These are phyloP conservation scores for Andrena haemorrhoa DNA, from an alignment of 2,888 invertebrate species.

Conservation along the genomic window DNA sequence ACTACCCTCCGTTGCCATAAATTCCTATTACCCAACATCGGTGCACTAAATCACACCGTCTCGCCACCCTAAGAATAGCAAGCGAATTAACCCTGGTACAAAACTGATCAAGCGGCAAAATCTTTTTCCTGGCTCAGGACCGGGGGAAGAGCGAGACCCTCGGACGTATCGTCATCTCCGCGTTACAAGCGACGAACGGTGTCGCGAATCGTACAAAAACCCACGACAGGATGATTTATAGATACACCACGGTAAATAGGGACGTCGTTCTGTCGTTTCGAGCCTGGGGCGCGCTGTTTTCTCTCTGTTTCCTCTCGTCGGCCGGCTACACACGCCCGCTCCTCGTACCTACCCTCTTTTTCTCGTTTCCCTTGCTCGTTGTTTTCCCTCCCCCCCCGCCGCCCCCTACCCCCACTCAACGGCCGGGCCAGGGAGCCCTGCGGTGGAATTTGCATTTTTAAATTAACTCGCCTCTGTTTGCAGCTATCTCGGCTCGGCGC, in stretches of 20 bases:
- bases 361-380: slow-evolving; percentile 37
- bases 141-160: background rate
- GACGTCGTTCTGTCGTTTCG: background rate
- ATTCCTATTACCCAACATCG: background rate
- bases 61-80: background rate
- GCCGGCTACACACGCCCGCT: slow-evolving; percentile 5
- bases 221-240: slow-evolving; percentile 65
- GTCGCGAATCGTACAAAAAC: slow-evolving; percentile 63
- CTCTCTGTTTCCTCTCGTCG: slow-evolving; percentile 44
- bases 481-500: slow-evolving; percentile 79
- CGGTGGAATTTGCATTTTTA: slow-evolving; percentile 84
- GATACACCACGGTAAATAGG: slow-evolving; percentile 62
- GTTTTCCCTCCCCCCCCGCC: slow-evolving; percentile 32
- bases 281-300: slow-evolving; percentile 38
- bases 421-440: slow-evolving; percentile 64
- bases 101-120: background rate
- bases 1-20: no score
- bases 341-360: slow-evolving; percentile 43
- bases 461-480: slow-evolving; percentile 85
- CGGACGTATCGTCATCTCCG: slow-evolving; percentile 3
- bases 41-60: background rate
- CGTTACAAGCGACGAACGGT: slow-evolving; percentile 25
- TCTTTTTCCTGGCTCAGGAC: background rate
- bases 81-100: background rate
- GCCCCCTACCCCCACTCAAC: slow-evolving; percentile 36